Conservation (phyloP, 2,888 invertebrate species). For the Megamerina dolium region DNA sequence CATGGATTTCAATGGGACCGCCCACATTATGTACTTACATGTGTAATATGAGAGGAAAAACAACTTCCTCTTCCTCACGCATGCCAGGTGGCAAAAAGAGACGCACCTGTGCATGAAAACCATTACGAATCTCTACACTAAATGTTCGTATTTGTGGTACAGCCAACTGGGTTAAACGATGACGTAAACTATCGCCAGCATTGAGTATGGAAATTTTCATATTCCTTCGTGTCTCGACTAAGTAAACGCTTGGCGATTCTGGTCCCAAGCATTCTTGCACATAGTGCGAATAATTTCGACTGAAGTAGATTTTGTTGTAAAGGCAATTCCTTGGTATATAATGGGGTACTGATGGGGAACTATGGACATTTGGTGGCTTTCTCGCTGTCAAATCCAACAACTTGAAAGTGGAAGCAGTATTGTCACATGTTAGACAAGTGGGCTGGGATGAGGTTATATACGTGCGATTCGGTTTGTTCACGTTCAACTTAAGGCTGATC, state of each 20-base stretch:
- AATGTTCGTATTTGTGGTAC: conserved; percentile 70
- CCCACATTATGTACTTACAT: conserved; percentile 68
- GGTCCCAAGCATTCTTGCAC: conserved; percentile 77
- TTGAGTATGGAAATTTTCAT: conserved; percentile 60
- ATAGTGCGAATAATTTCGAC: conserved; percentile 57
- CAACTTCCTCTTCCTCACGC: conserved; percentile 74
- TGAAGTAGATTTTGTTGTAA: conserved; percentile 64
- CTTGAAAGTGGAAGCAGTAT: conserved; percentile 41
- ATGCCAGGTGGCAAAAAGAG: conserved; percentile 77
- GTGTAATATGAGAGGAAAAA: conserved; percentile 73
- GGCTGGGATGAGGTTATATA: conserved; percentile 47
- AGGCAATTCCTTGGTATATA: conserved; percentile 55
- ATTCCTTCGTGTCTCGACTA: conserved; percentile 59
- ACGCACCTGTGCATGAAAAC: conserved; percentile 68
- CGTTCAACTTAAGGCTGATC: conserved; percentile 53
- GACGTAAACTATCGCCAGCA: conserved; percentile 60
- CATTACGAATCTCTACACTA: conserved; percentile 59
- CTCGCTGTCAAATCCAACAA: conserved; percentile 23
- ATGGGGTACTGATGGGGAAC: background rate
- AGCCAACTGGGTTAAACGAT: conserved; percentile 61
- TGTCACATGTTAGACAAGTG: conserved; percentile 49
- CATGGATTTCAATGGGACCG: no score
- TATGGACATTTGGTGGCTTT: background rate
- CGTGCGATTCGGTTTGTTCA: conserved; percentile 47
- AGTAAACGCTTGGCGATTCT: conserved; percentile 61